Conservation (phyloP, 2,888 invertebrate genomes). For the Caenorhabditis becei region DNA sequence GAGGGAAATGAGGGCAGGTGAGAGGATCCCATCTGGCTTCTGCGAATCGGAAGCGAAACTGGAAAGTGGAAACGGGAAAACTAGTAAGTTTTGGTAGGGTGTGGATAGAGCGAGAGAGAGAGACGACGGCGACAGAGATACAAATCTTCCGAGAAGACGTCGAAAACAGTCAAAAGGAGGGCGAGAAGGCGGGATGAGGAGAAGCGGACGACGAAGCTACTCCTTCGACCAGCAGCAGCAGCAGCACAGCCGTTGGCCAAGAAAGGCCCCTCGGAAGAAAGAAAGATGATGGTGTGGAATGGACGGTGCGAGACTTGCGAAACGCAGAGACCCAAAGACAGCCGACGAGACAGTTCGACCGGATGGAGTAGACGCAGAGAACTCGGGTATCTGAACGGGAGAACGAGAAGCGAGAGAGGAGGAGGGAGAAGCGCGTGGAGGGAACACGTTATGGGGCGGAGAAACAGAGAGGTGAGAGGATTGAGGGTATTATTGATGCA, state of each 20-base stretch:
- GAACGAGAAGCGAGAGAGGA: slow-evolving; percentile 34
- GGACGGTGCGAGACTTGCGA: slow-evolving; percentile 39
- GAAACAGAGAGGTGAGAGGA: background rate
- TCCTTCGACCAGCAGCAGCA: slow-evolving; percentile 21
- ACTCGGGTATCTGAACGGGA: slow-evolving; percentile 30
- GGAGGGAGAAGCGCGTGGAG: slow-evolving; percentile 32
- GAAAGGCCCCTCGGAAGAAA: slow-evolving; percentile 56
- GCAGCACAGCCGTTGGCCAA: slow-evolving; percentile 47
- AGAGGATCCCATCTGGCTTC: background rate
- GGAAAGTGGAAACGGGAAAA: background rate
- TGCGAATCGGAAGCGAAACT: too few species aligned
- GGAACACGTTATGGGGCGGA: background rate
- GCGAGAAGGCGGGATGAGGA: slow-evolving; percentile 21
- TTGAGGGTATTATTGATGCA: slow-evolving; percentile 10
- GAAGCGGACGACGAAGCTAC: slow-evolving; percentile 32
- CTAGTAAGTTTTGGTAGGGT: slow-evolving; percentile 10
- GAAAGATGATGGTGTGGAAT: slow-evolving; percentile 57
- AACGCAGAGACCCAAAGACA: slow-evolving; percentile 40
- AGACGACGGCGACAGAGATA: slow-evolving; percentile 1
- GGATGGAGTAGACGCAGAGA: slow-evolving; percentile 40
- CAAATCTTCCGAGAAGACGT: slow-evolving; percentile 14
- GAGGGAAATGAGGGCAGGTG: slow-evolving; percentile 5
- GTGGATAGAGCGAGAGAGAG: background rate
- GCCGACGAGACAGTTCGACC: slow-evolving; percentile 27
- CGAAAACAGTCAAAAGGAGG: slow-evolving; percentile 32